Percentiles rank a stretch among this genome's conserved stretches.
Conservation (phyloP, 2,113 vertebrate genomes). For the Regulus satrapa region DNA sequence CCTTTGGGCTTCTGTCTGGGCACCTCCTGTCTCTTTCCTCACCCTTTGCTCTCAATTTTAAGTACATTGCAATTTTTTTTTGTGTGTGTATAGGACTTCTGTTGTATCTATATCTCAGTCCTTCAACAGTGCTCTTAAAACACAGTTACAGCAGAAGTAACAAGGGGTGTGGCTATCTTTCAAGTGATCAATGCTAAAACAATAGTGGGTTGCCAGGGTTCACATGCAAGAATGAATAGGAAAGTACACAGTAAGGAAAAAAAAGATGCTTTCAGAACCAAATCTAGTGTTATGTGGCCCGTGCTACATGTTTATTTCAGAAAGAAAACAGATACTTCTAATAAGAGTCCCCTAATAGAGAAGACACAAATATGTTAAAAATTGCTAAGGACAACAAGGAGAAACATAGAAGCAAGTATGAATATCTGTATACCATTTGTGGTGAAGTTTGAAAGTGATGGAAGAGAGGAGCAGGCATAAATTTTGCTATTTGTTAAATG, state of each 20-base stretch:
- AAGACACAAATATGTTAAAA: not conserved
- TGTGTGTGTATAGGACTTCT: not conserved
- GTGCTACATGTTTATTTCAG: not conserved
- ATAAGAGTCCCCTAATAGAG: not conserved
- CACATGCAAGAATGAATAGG: not conserved
- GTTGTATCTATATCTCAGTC: not conserved
- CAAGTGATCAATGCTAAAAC: not conserved
- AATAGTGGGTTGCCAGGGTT: not conserved
- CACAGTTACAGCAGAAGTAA: not conserved
- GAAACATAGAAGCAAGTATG: not conserved
- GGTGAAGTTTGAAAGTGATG: slow-evolving; percentile 57
- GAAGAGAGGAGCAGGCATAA: slow-evolving; percentile 55
- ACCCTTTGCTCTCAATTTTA: not conserved
- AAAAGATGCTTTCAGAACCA: not conserved
- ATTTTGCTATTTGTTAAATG: slow-evolving; percentile 65
- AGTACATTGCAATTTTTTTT: not conserved
- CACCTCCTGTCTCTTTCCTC: not conserved
- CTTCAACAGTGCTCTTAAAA: not conserved
- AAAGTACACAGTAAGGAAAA: not conserved
- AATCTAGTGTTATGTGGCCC: not conserved
- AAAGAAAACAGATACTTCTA: not conserved
- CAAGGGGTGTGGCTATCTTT: not conserved
- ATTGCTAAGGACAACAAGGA: not conserved
- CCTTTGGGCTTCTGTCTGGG: not conserved
- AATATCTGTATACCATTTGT: slow-evolving; percentile 42